Evolutionary conservation across 2,888 invertebrate genomes (phyloP).

Genomic region (Agonopterix heracliana): DNA sequence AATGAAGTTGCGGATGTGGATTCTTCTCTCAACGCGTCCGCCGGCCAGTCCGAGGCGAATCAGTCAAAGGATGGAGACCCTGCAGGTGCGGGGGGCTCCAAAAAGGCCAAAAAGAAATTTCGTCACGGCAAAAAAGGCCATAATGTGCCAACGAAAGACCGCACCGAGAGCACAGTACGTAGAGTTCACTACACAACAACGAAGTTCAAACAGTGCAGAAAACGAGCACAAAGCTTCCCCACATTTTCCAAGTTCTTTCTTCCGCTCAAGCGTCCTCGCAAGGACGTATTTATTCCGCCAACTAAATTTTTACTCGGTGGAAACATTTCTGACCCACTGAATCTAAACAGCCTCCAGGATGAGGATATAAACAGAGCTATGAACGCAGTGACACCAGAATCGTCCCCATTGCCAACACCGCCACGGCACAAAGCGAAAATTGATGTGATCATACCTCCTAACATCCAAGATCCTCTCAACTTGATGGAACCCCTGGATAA

Average conservation of each 20-base stretch:
- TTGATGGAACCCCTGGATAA: slow-evolving; percentile 87
- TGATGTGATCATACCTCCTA: slow-evolving; percentile 94
- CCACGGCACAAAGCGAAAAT: slow-evolving; percentile 86
- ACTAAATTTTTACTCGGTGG: slow-evolving; percentile 96
- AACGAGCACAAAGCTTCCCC: slow-evolving; percentile 81
- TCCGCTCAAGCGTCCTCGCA: slow-evolving; percentile 83
- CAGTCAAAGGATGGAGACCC: slow-evolving; percentile 52
- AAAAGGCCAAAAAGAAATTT: slow-evolving; percentile 65
- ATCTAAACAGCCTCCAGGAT: slow-evolving; percentile 92
- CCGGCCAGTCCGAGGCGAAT: slow-evolving; percentile 39
- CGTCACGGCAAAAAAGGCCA: slow-evolving; percentile 64
- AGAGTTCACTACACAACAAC: slow-evolving; percentile 58
- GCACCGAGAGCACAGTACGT: slow-evolving; percentile 49
- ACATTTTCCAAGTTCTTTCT: slow-evolving; percentile 84
- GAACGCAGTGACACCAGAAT: slow-evolving; percentile 94
- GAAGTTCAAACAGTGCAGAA: slow-evolving; percentile 74
- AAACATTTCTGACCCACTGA: slow-evolving; percentile 95
- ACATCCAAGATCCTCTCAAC: slow-evolving; percentile 94
- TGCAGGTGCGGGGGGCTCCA: slow-evolving; percentile 34
- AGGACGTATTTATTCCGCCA: slow-evolving; percentile 88
- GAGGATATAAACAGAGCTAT: slow-evolving; percentile 86
- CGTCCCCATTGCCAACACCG: slow-evolving; percentile 92
- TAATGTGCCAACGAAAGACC: slow-evolving; percentile 52
- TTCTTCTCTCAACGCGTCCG: slow-evolving; percentile 36
- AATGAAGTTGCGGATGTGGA: slow-evolving; percentile 45